These are phyloP conservation scores for Therioaphis trifolii DNA, from an alignment of 2,888 invertebrate genomes.

Conservation along the genomic window DNA sequence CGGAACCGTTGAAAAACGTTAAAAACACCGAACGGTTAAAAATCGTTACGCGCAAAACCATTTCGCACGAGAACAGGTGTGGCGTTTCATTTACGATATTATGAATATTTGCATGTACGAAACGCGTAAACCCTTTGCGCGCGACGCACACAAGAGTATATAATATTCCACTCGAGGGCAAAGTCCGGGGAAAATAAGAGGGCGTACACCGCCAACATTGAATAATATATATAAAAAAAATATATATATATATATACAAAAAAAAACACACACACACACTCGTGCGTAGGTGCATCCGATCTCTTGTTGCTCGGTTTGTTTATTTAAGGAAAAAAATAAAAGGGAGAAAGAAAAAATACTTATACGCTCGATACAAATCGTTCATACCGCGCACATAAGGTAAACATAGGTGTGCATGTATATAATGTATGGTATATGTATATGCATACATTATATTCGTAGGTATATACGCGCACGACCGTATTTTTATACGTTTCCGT, in stretches of 20 bases:
- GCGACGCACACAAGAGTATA: not conserved
- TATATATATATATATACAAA: not conserved
- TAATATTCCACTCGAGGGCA: not conserved
- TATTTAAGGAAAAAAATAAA: not conserved
- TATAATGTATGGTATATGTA: not conserved
- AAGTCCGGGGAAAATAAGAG: not conserved
- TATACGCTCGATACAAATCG: not conserved
- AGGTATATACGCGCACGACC: not conserved
- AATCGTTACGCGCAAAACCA: too few relatives aligned
- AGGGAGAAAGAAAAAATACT: not conserved
- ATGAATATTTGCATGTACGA: not conserved
- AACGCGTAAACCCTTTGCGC: not conserved
- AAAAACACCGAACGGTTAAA: too few relatives aligned
- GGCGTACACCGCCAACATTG: too few relatives aligned
- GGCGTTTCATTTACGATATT: too few relatives aligned
- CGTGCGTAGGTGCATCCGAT: not conserved
- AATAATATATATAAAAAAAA: not conserved
- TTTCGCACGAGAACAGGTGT: too few relatives aligned
- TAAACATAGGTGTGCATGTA: not conserved
- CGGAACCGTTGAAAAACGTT: too few relatives aligned
- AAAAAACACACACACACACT: not conserved
- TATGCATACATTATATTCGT: too few relatives aligned
- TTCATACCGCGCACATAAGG: not conserved
- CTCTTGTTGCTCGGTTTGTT: slow-evolving; percentile 39
- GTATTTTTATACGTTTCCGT: not conserved